Evolutionary conservation across 2,113 vertebrate species (phyloP).

Genomic region (Ammodytes dubius): DNA sequence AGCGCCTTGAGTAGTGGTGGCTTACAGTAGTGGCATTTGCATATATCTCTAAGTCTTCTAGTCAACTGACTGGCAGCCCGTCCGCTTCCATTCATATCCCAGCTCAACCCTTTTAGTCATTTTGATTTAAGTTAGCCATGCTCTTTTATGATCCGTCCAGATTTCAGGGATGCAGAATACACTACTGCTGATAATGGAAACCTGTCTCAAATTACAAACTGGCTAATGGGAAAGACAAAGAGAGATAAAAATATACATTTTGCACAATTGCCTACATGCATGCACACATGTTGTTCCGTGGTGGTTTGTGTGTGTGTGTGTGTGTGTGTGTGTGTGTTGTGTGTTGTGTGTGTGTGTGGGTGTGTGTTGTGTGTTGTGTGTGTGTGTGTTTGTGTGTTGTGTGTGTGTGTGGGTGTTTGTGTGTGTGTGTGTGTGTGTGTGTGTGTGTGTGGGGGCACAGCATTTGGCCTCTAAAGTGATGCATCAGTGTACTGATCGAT

Average conservation of each 20-base stretch:
- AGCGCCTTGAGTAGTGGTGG: constrained; percentile 33
- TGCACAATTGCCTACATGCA: constrained; percentile 27
- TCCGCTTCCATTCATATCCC: constrained; percentile 24
- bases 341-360: no score
- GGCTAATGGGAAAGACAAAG: constrained; percentile 32
- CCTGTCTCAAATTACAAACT: constrained; percentile 64
- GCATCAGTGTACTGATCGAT: constrained; percentile 72
- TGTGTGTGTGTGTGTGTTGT: constrained; percentile 16
- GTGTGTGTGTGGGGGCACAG: constrained; percentile 14
- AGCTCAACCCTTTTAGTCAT: constrained; percentile 12
- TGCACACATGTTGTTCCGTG: constrained; percentile 13
- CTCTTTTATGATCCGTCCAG: constrained; percentile 30
- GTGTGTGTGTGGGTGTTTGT: neutral
- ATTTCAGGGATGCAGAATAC: constrained; percentile 50
- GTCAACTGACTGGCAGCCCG: neutral
- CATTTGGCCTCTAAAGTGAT: constrained; percentile 52
- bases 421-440: constrained; percentile 21
- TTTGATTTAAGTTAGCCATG: constrained; percentile 19
- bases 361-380: constrained; percentile 33
- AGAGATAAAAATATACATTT: neutral
- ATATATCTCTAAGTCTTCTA: no score
- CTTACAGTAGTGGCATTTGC: constrained; percentile 8
- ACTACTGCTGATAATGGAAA: constrained; percentile 68
- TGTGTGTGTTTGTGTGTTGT: constrained; percentile 14
- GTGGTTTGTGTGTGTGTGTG: constrained; percentile 20